Evolutionary conservation across 2,113 vertebrate genomes (phyloP).

Genomic region (Merops nubicus): DNA sequence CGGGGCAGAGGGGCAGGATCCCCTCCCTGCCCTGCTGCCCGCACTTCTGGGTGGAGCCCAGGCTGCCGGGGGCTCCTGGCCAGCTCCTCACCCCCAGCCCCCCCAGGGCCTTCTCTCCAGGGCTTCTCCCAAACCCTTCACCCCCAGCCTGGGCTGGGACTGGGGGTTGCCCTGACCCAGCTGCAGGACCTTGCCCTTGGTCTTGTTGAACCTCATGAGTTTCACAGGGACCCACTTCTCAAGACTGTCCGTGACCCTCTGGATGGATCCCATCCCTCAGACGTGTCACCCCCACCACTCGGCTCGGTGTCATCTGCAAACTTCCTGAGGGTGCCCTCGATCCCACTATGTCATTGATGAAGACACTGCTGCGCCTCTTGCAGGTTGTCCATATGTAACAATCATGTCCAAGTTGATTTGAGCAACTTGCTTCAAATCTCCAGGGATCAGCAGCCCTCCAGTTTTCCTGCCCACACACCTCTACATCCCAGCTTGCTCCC

Average conservation of each 20-base stretch:
- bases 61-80: background rate
- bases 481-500: background rate
- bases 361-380: fast-evolving
- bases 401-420: background rate
- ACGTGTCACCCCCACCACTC: background rate
- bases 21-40: background rate
- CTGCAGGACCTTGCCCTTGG: background rate
- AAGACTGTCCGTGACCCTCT: background rate
- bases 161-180: no score
- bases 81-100: background rate
- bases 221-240: background rate
- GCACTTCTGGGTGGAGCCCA: background rate
- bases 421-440: background rate
- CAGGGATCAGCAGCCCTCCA: background rate
- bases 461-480: background rate
- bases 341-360: background rate
- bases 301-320: background rate
- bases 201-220: background rate
- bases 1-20: background rate
- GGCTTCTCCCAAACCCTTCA: background rate
- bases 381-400: background rate
- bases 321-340: background rate
- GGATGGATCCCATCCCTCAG: background rate
- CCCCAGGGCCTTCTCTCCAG: background rate
- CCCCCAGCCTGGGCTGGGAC: background rate